These are phyloP conservation scores for Petrophora chlorosata DNA, from an alignment of 2,888 invertebrate genomes.

Conservation along the genomic window DNA sequence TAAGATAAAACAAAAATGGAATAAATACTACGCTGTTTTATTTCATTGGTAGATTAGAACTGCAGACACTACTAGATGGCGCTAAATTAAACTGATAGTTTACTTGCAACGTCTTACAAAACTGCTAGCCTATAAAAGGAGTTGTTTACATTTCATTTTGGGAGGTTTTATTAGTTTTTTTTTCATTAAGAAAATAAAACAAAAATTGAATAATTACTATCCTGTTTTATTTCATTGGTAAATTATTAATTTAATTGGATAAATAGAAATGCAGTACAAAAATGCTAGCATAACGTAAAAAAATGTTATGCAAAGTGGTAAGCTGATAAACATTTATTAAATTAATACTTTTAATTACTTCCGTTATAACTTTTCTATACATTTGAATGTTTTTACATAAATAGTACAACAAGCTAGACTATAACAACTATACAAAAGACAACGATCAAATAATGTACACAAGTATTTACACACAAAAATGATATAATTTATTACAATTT, in stretches of 20 bases:
- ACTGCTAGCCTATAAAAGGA: too few relatives aligned
- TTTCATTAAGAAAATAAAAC: slow-evolving; percentile 23
- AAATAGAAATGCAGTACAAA: slow-evolving; percentile 34
- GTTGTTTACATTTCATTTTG: too few relatives aligned
- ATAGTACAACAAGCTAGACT: slow-evolving; percentile 32
- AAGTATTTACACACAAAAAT: slow-evolving; percentile 35
- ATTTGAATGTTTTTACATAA: slow-evolving; percentile 5
- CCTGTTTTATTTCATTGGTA: slow-evolving; percentile 41
- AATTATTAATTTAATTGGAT: slow-evolving; percentile 40
- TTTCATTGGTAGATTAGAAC: too few relatives aligned
- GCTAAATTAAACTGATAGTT: slow-evolving; percentile 6
- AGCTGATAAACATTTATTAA: slow-evolving; percentile 7
- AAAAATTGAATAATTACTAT: slow-evolving; percentile 31
- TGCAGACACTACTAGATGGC: too few relatives aligned
- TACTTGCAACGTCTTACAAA: too few relatives aligned
- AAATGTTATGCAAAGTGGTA: slow-evolving; percentile 5
- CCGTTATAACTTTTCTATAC: not conserved
- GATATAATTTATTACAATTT: slow-evolving; percentile 36
- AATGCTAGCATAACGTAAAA: slow-evolving; percentile 13
- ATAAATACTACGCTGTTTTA: too few relatives aligned
- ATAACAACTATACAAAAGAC: slow-evolving; percentile 33
- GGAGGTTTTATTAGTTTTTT: too few relatives aligned
- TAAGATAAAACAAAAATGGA: slow-evolving; percentile 26
- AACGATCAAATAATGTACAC: slow-evolving; percentile 16
- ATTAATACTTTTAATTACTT: slow-evolving; percentile 18